Base-by-base conservation (phyloP, 1,140 invertebrate genomes). In the Penaeus chinensis region DNA sequence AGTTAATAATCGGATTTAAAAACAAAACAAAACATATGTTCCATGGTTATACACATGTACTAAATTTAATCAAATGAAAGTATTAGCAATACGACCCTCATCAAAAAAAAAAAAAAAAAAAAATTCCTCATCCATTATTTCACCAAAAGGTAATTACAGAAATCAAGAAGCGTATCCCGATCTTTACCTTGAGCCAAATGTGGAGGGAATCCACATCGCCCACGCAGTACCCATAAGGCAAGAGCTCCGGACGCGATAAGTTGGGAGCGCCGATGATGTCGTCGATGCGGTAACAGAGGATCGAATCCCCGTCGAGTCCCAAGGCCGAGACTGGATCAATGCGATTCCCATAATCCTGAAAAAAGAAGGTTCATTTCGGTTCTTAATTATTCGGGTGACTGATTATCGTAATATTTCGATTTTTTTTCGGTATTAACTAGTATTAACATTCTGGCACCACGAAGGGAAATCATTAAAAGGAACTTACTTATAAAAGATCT, bases 221-320 rank as follows among this genome's bases (percentile, higher is more conserved):
- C 71, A 87, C 85, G 82, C 79, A 87, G 61, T 87, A 87, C 0
- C 86, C 86, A 78, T 82, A 87, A 22, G 86, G 86, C 20, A 87
- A 63, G 37, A 87, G 81, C 42, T 87, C 86, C 16, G 86, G 86
- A 1, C 80, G 71, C 13, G 86, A 71, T 0, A 87, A 61, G 60
- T 66, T 13, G 16, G 86, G 60, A 0, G 66, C 80, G 54, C 80
- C 20, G 18, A 87, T 81, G 0, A 87, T 79, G 63, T 82, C 71
- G 32, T 87, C 86, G 22, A 87, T 74, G 19, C 81, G 86, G 54
- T 87, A 87, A 62, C 86, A 77, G 24, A 82, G 62, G 20, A 87
- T 22, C 47, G 79, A 82, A 22, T 63, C 74, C 19, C 16, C 42
- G n/a, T 87, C 86, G 24, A 87, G 61, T 54, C 86, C 86, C 27